Percentiles rank a stretch among this genome's conserved stretches.
Evolutionary conservation across 1,140 invertebrate genomes (phyloP).

Genomic region (Vanessa atalanta): DNA sequence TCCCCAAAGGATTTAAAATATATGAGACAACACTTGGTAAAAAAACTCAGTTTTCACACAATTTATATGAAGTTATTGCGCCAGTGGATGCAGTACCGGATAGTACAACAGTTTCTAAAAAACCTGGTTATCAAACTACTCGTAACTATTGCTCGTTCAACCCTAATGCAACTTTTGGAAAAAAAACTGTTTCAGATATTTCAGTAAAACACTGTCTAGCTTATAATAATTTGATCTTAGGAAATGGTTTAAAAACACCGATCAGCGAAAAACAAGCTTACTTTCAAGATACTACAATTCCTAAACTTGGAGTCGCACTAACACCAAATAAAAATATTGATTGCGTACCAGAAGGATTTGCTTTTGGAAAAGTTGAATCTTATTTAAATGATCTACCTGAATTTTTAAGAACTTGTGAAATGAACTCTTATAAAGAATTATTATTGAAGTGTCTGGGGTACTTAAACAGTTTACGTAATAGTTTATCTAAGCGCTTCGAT

Average conservation of each 20-base stretch:
- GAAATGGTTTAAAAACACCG: slow-evolving; percentile 43
- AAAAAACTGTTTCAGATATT: slow-evolving; percentile 65
- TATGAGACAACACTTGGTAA: slow-evolving; percentile 73
- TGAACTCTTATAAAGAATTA: slow-evolving; percentile 68
- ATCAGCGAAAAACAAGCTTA: slow-evolving; percentile 66
- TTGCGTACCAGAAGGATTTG: slow-evolving; percentile 64
- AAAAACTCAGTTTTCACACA: slow-evolving; percentile 51
- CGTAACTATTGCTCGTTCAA: slow-evolving; percentile 68
- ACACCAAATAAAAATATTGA: slow-evolving; percentile 75
- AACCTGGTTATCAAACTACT: slow-evolving; percentile 61
- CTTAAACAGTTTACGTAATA: slow-evolving; percentile 70
- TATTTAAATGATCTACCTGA: slow-evolving; percentile 55
- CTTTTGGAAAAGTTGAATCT: slow-evolving; percentile 64
- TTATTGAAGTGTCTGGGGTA: slow-evolving; percentile 67
- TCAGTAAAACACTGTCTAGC: slow-evolving; percentile 71
- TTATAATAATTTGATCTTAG: slow-evolving; percentile 63
- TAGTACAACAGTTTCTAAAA: slow-evolving; percentile 64
- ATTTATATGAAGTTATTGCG: slow-evolving; percentile 62
- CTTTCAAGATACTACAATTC: slow-evolving; percentile 56
- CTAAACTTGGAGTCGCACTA: slow-evolving; percentile 63
- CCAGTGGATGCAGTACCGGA: slow-evolving; percentile 60
- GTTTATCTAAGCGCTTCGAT: slow-evolving; percentile 59
- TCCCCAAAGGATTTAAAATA: slow-evolving; percentile 78
- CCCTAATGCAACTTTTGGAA: slow-evolving; percentile 66
- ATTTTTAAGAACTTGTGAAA: slow-evolving; percentile 63